A percentile compares a stretch with the other conserved stretches of the same genome.
Evolutionary conservation across 1,140 invertebrate genomes (phyloP).

Genomic region (Scaptomyza montana): DNA sequence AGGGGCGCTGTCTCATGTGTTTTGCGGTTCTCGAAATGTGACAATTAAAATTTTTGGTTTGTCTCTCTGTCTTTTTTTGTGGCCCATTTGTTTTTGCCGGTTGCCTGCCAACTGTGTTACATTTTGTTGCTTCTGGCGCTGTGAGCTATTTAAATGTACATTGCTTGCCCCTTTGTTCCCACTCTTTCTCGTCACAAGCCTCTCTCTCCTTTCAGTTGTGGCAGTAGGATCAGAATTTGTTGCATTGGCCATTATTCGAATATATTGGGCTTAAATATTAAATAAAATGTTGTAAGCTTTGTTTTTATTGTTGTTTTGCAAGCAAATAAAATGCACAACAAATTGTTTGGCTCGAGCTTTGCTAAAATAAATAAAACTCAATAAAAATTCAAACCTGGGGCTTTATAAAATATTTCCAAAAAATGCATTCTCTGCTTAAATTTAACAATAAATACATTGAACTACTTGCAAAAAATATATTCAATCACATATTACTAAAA

Average conservation of each 20-base stretch:
- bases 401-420: not conserved
- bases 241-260: not conserved
- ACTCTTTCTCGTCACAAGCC: not conserved
- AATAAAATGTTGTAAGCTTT: too few relatives aligned
- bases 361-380: not conserved
- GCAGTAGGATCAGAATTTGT: not conserved
- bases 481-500: too few relatives aligned
- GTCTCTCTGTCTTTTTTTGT: not conserved
- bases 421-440: not conserved
- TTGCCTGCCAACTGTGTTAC: constrained; percentile 15
- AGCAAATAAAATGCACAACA: not conserved
- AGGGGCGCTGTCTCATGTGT: constrained; percentile 43
- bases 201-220: not conserved
- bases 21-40: constrained; percentile 51
- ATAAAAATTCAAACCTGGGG: not conserved
- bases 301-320: not conserved
- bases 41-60: constrained; percentile 60
- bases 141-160: constrained; percentile 26
- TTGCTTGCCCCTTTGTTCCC: not conserved
- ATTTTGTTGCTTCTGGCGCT: constrained; percentile 10
- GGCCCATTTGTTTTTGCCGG: not conserved
- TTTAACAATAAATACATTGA: too few relatives aligned
- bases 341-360: not conserved
- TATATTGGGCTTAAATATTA: not conserved
- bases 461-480: too few relatives aligned